These are phyloP conservation scores for Smutsia gigantea DNA, from an alignment of 2,797 vertebrate genomes.

Conservation along the genomic window DNA sequence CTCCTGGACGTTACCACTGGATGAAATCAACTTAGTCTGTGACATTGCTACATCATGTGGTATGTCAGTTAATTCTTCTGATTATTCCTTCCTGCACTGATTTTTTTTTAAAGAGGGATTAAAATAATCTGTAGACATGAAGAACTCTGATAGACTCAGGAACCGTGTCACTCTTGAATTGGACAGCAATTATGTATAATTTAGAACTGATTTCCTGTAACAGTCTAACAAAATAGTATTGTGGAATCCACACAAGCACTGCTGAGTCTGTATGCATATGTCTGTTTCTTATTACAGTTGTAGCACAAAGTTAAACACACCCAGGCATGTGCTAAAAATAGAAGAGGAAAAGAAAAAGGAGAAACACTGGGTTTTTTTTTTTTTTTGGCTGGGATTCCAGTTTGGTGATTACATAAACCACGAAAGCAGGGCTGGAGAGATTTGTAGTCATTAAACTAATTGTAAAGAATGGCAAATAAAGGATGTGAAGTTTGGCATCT, in stretches of 20 bases:
- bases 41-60: constrained; percentile 92
- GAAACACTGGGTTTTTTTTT: constrained; percentile 30
- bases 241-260: constrained; percentile 30
- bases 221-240: constrained; percentile 54
- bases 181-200: constrained; percentile 58
- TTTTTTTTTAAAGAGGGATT: neutral
- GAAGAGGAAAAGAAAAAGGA: constrained; percentile 63
- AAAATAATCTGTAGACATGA: constrained; percentile 11
- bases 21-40: constrained; percentile 95
- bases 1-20: constrained; percentile 95
- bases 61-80: constrained; percentile 80
- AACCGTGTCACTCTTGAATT: constrained; percentile 40
- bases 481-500: constrained; percentile 29
- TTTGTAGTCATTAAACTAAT: constrained; percentile 52
- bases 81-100: constrained; percentile 45
- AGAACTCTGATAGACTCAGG: neutral
- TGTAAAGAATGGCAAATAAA: constrained; percentile 53
- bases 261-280: constrained; percentile 42
- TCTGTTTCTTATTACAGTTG: constrained; percentile 76
- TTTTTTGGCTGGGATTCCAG: constrained; percentile 52
- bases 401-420: constrained; percentile 61
- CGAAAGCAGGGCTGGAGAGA: constrained; percentile 36
- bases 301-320: constrained; percentile 74
- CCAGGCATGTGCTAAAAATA: constrained; percentile 73
- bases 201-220: constrained; percentile 68